phyloP scores from a whole-genome alignment of 2,888 invertebrate species.

The Gnatocerus cornutus region DNA sequence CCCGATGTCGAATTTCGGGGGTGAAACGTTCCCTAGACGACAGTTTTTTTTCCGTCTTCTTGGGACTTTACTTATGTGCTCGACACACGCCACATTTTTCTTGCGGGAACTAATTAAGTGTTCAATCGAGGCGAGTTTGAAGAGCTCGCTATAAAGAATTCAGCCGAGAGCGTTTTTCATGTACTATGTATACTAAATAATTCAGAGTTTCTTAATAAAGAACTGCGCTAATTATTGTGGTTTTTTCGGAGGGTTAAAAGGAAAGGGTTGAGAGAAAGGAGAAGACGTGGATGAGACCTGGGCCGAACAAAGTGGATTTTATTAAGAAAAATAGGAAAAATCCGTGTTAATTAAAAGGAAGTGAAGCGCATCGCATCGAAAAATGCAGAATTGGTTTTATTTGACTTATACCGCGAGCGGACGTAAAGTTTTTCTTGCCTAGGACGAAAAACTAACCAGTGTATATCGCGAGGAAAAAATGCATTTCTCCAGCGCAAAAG shows the following conservation, averaged over 20 bases:
- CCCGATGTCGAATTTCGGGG: not conserved
- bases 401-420: no score
- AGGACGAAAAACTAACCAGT: no score
- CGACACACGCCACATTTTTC: constrained; percentile 38
- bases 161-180: constrained; percentile 30
- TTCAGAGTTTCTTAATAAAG: constrained; percentile 32
- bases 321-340: not conserved
- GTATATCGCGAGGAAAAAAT: not conserved
- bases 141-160: constrained; percentile 40
- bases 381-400: not conserved
- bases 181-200: constrained; percentile 39
- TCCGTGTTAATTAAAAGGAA: not conserved
- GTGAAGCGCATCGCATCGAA: not conserved
- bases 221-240: constrained; percentile 37
- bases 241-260: constrained; percentile 13
- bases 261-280: constrained; percentile 15
- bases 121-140: constrained; percentile 31
- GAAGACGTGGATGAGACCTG: not conserved
- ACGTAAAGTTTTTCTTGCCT: not conserved
- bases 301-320: not conserved
- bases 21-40: constrained; percentile 10
- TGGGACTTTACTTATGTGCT: constrained; percentile 17
- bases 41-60: constrained; percentile 19
- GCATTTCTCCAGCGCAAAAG: not conserved
- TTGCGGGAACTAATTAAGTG: constrained; percentile 35